Percentiles rank a stretch among this genome's conserved stretches.
These are phyloP conservation scores for Leptestheria dahalacensis DNA, from an alignment of 1,140 invertebrate species.

Conservation along the genomic window DNA sequence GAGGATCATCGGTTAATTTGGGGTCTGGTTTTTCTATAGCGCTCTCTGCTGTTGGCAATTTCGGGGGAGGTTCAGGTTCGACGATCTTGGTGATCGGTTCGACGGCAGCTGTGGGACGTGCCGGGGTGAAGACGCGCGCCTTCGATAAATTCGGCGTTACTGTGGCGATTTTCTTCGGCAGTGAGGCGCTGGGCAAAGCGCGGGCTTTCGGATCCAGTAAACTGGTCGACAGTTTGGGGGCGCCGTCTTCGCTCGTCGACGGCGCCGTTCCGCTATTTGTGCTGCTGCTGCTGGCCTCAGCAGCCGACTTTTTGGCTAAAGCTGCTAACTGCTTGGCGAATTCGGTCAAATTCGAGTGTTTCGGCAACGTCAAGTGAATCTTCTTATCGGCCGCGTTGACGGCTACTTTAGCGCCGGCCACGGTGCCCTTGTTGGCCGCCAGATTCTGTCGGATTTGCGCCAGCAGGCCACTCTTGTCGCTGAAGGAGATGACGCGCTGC, in stretches of 20 bases:
- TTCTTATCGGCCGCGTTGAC: not conserved
- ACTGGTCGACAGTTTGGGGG: not conserved
- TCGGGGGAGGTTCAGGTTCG: too few species aligned
- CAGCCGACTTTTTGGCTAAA: slow-evolving; percentile 4
- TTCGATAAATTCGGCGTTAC: slow-evolving; percentile 3
- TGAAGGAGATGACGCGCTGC: slow-evolving; percentile 6
- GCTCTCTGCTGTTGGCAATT: too few species aligned
- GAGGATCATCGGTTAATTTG: not conserved
- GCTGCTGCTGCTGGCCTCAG: not conserved
- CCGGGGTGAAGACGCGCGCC: not conserved
- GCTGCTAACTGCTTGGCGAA: slow-evolving; percentile 5
- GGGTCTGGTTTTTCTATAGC: not conserved
- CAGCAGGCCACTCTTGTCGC: slow-evolving; percentile 2
- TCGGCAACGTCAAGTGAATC: not conserved
- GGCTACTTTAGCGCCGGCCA: not conserved
- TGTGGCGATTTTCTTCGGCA: slow-evolving; percentile 5
- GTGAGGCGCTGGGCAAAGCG: slow-evolving; percentile 4
- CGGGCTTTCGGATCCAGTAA: slow-evolving; percentile 3
- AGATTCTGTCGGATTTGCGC: slow-evolving; percentile 7
- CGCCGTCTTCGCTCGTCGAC: not conserved
- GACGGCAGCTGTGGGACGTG: not conserved
- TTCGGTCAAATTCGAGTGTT: not conserved
- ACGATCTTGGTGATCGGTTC: not conserved
- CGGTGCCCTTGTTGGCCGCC: not conserved
- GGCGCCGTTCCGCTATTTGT: not conserved